Percentiles rank a stretch among this genome's conserved stretches.
Conservation (phyloP, 2,797 vertebrate genomes). For the Bovichtus variegatus region DNA sequence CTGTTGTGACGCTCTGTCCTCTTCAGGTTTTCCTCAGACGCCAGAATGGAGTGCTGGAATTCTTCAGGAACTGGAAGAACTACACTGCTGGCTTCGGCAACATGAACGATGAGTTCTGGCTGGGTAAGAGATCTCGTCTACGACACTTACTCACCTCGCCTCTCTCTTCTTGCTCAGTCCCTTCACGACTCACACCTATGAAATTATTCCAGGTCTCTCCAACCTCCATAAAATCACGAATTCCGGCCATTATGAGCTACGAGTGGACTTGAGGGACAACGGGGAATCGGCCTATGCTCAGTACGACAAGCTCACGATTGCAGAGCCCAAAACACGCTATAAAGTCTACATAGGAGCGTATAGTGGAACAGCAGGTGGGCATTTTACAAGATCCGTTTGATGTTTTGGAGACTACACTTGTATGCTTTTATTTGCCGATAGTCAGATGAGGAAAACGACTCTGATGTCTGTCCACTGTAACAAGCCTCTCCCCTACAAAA, state of each 20-base stretch:
- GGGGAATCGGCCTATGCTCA: constrained; percentile 88
- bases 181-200: background rate
- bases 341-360: constrained; percentile 90
- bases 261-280: constrained; percentile 91
- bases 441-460: background rate
- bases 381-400: background rate
- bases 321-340: constrained; percentile 90
- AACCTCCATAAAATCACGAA: constrained; percentile 94
- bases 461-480: background rate
- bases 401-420: background rate
- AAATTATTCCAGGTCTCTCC: constrained; percentile 86
- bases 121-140: constrained; percentile 82
- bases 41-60: constrained; percentile 91
- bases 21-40: constrained; percentile 93
- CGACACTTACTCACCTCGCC: background rate
- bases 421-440: background rate
- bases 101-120: constrained; percentile 93
- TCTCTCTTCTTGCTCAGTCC: background rate
- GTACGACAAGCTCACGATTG: constrained; percentile 90
- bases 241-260: constrained; percentile 91
- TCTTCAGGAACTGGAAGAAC: constrained; percentile 95
- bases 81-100: constrained; percentile 93
- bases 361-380: constrained; percentile 92
- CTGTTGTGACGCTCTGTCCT: constrained; percentile 32
- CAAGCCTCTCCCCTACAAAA: no score